Evolutionary conservation across 2,797 vertebrate genomes (phyloP).

Genomic region (Hippopotamyrus pictus): DNA sequence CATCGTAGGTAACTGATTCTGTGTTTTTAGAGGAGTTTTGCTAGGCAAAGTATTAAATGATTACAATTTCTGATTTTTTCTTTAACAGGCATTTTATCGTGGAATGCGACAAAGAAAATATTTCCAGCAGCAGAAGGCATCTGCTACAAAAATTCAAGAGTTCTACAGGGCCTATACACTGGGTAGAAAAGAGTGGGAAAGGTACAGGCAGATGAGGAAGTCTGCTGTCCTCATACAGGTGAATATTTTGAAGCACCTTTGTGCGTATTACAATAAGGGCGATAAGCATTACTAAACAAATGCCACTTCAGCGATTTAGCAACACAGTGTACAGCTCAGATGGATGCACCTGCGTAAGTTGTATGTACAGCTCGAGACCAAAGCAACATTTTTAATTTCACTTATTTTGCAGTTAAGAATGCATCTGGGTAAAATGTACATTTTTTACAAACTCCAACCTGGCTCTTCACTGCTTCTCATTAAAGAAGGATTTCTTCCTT

Average conservation of each 20-base stretch:
- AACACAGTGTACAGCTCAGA: neutral
- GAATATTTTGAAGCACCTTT: conserved; percentile 1
- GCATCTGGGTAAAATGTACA: neutral
- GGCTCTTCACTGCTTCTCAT: neutral
- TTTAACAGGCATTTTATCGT: conserved; percentile 49
- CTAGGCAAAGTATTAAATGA: neutral
- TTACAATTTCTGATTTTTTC: neutral
- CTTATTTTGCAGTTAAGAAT: neutral
- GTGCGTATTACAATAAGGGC: neutral
- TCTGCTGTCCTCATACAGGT: conserved; percentile 55
- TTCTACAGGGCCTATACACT: conserved; percentile 44
- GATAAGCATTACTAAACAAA: neutral
- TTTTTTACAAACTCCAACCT: neutral
- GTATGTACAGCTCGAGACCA: neutral
- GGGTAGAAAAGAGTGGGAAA: conserved; percentile 37
- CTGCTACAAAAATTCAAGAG: conserved; percentile 47
- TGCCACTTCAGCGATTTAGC: neutral
- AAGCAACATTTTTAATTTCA: neutral
- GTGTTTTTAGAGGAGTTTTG: neutral
- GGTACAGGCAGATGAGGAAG: conserved; percentile 33
- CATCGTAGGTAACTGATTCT: neutral
- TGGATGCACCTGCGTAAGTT: neutral
- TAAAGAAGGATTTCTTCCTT: neutral
- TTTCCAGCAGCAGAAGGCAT: conserved; percentile 41
- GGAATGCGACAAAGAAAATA: conserved; percentile 41